These are phyloP conservation scores for Takifugu ocellatus DNA, from an alignment of 2,797 vertebrate genomes.

Conservation along the genomic window DNA sequence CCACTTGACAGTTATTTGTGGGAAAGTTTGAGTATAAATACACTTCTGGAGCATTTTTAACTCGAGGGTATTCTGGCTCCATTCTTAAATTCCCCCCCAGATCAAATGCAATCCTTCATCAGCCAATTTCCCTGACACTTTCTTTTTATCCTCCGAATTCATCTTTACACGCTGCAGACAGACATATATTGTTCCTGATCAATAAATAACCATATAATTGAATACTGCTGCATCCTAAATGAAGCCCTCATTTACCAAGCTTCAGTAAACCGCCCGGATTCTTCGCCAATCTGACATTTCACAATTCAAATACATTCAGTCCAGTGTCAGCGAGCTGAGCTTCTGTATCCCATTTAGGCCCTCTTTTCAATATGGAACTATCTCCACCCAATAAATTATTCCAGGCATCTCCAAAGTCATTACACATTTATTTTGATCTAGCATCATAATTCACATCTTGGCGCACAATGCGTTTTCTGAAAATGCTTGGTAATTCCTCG, in stretches of 20 bases:
- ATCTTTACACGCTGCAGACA: conserved; percentile 70
- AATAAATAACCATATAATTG: conserved; percentile 80
- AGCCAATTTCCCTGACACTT: conserved; percentile 74
- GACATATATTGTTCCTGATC: conserved; percentile 77
- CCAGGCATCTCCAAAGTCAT: conserved; percentile 83
- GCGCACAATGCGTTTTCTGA: conserved; percentile 93
- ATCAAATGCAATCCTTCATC: conserved; percentile 77
- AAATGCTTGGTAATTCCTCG: conserved; percentile 98
- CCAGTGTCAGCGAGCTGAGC: conserved; percentile 57
- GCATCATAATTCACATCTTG: conserved; percentile 95
- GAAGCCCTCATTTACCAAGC: conserved; percentile 78
- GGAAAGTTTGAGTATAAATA: conserved; percentile 67
- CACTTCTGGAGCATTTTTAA: conserved; percentile 58
- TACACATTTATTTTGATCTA: conserved; percentile 94
- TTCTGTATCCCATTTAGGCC: conserved; percentile 64
- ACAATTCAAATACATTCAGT: conserved; percentile 69
- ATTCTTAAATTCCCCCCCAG: conserved; percentile 69
- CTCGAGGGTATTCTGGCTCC: conserved; percentile 68
- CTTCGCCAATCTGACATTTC: conserved; percentile 77
- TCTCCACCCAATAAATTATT: conserved; percentile 88
- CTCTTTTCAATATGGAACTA: conserved; percentile 71
- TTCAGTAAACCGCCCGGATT: conserved; percentile 74
- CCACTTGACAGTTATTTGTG: conserved; percentile 54
- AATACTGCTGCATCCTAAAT: conserved; percentile 77
- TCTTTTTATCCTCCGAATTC: conserved; percentile 71